Base-by-base conservation (phyloP, 2,888 invertebrate genomes). In the Spodoptera picta region DNA sequence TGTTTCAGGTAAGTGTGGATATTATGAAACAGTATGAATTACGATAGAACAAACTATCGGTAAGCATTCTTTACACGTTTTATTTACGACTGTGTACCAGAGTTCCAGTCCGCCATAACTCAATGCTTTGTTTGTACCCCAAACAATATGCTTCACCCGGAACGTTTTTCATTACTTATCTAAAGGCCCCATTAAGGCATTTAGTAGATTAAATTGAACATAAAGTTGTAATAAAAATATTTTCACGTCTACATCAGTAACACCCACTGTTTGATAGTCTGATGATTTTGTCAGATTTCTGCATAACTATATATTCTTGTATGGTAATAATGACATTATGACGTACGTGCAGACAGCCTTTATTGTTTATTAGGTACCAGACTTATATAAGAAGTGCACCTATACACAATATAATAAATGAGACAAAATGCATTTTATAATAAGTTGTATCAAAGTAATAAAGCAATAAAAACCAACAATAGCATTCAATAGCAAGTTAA, bases 1-100 rank as follows among this genome's bases (percentile, higher is more conserved):
- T 60, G 50, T 80, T 77, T 60, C 66, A 77, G 81, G 77, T 77
- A 74, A 66, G 64, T 60, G 19, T 27, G 11, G 52, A 46, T 19
- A 24, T 44, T 11, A 27, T 6, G 44, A 45, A 43, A 3, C 47
- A 48, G n/a, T 12, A 44, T 12, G 27, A 24, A 45, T 12, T 19
- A 19, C 19, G 19, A 2, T 19, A 19, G 19, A 19, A 19, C 19
- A 19, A 19, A 23, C 9, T 19, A 7, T 19, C 14, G 48, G 69
- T 69, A 56, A 69, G 62, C n/a, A 7, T 27, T 36, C 7, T 36
- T 19, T 27, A 27, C 27, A 27, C 3, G 48, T 46, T 42, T 67
- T 50, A 50, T 9, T 44, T 50, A 4, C n/a, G 44, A 19, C 14
- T 2, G 27, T 70, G 14, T 45, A 23, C 43, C 19, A 19, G 19